Conservation (phyloP, 2,113 vertebrate genomes). For the Okapia johnstoni region DNA sequence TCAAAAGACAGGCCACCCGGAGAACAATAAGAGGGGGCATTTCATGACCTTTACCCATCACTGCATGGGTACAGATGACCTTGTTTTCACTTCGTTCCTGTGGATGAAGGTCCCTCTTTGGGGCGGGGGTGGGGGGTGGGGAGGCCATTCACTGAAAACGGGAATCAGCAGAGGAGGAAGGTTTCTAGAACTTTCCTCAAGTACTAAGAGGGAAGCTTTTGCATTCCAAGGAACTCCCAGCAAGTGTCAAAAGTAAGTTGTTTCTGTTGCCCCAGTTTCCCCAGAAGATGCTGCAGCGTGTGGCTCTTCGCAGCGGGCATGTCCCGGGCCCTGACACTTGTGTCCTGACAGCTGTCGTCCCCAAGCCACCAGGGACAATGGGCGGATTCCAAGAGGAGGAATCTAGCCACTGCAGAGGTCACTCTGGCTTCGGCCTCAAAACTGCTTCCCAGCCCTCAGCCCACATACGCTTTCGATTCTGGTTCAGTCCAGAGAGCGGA, state of each 20-base stretch:
- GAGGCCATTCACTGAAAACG: neutral
- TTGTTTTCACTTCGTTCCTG: neutral
- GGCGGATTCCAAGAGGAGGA: too few relatives aligned
- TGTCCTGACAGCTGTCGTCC: accelerated
- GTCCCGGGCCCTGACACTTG: accelerated
- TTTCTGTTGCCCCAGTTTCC: neutral
- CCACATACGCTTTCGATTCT: accelerated
- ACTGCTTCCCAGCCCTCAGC: neutral
- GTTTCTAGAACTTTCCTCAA: neutral
- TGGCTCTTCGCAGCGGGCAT: too few relatives aligned
- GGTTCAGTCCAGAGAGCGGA: accelerated
- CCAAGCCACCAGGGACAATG: accelerated
- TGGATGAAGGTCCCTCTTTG: neutral
- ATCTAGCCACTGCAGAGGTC: accelerated
- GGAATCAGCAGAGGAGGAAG: neutral
- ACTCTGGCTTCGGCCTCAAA: neutral
- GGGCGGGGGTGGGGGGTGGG: neutral
- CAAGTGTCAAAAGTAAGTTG: neutral
- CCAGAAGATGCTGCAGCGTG: accelerated
- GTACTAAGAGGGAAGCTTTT: neutral
- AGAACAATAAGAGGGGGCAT: accelerated
- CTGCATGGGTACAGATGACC: accelerated
- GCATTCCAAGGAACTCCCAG: neutral
- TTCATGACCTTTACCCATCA: accelerated
- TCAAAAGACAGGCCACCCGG: accelerated